phyloP scores from a whole-genome alignment of 2,797 vertebrate species.

The Alcedo quadribrachys region DNA sequence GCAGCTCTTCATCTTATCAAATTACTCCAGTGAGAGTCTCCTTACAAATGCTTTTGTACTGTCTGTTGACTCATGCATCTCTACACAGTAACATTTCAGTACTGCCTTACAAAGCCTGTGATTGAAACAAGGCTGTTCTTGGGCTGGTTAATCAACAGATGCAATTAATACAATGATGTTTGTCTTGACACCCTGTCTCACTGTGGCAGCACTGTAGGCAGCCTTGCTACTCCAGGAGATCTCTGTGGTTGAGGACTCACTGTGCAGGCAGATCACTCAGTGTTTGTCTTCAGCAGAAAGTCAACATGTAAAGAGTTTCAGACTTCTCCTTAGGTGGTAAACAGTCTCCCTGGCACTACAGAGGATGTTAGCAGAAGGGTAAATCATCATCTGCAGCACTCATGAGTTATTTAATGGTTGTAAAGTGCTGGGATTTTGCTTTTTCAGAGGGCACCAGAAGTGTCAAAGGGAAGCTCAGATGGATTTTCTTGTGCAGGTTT shows the following conservation, averaged over 20 bases:
- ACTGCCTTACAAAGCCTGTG: slow-evolving; percentile 16
- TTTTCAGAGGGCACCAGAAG: not conserved
- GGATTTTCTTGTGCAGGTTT: slow-evolving; percentile 55
- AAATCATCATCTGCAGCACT: not conserved
- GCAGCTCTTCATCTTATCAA: slow-evolving; percentile 24
- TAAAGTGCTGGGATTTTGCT: not conserved
- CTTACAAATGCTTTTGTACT: slow-evolving; percentile 38
- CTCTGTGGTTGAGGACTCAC: not conserved
- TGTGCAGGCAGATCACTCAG: slow-evolving; percentile 16
- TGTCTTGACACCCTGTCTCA: slow-evolving; percentile 38
- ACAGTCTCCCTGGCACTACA: not conserved
- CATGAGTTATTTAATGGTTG: not conserved
- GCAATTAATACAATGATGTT: slow-evolving; percentile 36
- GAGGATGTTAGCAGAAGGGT: not conserved
- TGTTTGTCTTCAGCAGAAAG: not conserved
- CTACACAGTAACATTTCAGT: slow-evolving; percentile 24
- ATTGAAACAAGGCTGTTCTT: slow-evolving; percentile 28
- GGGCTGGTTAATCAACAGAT: slow-evolving; percentile 28
- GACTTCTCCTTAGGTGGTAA: not conserved
- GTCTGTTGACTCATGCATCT: slow-evolving; percentile 47
- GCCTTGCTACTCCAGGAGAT: not conserved
- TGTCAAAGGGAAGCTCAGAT: not conserved
- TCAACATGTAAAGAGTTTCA: not conserved
- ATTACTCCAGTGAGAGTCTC: slow-evolving; percentile 2
- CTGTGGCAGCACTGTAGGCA: slow-evolving; percentile 44